Evolutionary conservation across 2,797 vertebrate genomes (phyloP).

Genomic region (Tadarida brasiliensis): DNA sequence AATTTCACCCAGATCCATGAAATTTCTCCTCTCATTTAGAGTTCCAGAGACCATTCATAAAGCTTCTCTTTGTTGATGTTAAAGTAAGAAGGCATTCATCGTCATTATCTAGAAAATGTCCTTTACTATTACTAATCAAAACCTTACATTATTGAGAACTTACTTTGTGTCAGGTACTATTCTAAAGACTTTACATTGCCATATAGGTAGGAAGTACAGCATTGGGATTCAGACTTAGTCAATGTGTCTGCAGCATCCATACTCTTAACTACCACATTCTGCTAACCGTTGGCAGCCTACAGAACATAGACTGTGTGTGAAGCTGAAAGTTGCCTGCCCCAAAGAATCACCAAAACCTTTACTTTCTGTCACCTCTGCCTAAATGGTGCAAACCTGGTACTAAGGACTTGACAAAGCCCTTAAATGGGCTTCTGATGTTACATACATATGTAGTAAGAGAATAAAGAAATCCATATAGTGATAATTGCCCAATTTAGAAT

Average conservation of each 20-base stretch:
- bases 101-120: background rate
- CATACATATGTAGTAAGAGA: background rate
- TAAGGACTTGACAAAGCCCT: background rate
- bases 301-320: background rate
- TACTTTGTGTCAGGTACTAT: background rate
- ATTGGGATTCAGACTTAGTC: background rate
- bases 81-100: background rate
- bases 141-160: background rate
- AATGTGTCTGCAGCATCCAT: background rate
- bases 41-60: background rate
- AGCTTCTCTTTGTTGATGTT: conserved; percentile 2
- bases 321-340: background rate
- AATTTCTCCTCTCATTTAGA: conserved; percentile 16
- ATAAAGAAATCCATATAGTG: background rate
- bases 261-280: background rate
- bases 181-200: background rate
- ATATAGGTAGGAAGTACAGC: background rate
- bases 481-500: background rate
- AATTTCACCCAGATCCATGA: conserved; percentile 7
- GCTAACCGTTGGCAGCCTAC: background rate
- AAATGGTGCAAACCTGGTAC: background rate
- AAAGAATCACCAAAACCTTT: background rate
- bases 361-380: background rate
- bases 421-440: background rate
- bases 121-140: conserved; percentile 13